These are phyloP conservation scores for Hyposoter dolosus DNA, from an alignment of 2,888 invertebrate species.

Conservation along the genomic window DNA sequence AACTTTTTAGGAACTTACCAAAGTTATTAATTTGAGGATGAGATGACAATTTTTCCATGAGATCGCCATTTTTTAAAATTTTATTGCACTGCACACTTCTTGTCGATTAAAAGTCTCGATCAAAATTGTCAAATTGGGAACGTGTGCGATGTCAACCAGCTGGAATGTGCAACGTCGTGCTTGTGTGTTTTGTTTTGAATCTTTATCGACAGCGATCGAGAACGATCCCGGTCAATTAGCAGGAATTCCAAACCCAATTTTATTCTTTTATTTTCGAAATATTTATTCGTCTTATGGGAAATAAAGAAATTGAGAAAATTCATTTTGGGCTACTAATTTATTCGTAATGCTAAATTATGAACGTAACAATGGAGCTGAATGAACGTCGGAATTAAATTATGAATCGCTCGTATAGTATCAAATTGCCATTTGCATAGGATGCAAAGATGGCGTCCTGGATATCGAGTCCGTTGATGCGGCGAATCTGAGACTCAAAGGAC, in stretches of 20 bases:
- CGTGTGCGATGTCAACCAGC: neutral
- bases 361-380: neutral
- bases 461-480: conserved; percentile 31
- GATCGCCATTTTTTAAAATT: conserved; percentile 30
- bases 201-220: neutral
- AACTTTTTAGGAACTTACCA: conserved; percentile 57
- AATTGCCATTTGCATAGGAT: conserved; percentile 1
- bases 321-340: neutral
- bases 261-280: neutral
- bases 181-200: neutral
- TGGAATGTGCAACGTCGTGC: neutral
- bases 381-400: neutral
- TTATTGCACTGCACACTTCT: neutral
- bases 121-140: neutral
- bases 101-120: neutral
- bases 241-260: neutral
- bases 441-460: conserved; percentile 23
- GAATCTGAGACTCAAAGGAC: conserved; percentile 51
- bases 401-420: neutral
- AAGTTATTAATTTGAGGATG: conserved; percentile 65
- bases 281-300: neutral
- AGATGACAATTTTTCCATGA: conserved; percentile 65
- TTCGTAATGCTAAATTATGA: conserved; percentile 6
- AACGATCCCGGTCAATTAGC: neutral
- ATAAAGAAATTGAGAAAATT: neutral